Evolutionary conservation across 1,140 invertebrate species (phyloP), one percentile per base, ranked within the genome.

Genomic region (Branchinecta lynchi): DNA sequence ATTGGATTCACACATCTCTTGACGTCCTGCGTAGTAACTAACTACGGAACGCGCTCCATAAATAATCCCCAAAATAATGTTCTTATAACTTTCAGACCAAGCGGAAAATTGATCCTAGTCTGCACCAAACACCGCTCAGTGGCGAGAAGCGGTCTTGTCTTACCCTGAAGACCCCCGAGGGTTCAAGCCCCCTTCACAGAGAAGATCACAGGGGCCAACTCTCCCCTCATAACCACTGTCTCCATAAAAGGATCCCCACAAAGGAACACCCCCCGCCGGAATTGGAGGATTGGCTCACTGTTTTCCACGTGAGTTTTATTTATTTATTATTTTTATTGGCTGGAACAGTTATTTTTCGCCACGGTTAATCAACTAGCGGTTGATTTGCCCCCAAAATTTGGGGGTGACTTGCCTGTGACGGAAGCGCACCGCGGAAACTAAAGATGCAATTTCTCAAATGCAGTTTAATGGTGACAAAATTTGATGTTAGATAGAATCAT

Each of bases 191-290:
- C 66, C 43, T 67, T 66, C 70, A 43, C 32, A 43, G 17, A 68
- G 66, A 44, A 44, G 66, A 17, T 20, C 66, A n/a, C 68, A 45
- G 46, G 32, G 43, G n/a, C n/a, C 68, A 8, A 45, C 68, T 17
- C 66, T 46, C 66, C n/a, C 45, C 43, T 21, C 44, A 17, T 65
- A 17, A n/a, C 67, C 70, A 43, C 45, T 43, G 17, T 20, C 44
- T 51, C n/a, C 46, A 32, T 20, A 20, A 45, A 60, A 46, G 45
- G 10, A 88, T 90, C 74, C 86, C 87, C 20, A 87, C 88, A 7
- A 87, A 87, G 78, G 87, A 88, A 73, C 87, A 89, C 81, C 88
- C 89, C 68, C 89, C 89, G 44, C 84, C 86, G 9, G 87, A 89
- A 77, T 82, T 91, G 78, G 83, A 81, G 70, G 83, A 85, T 73